These are phyloP conservation scores for Spilogale gracilis DNA, from an alignment of 2,113 vertebrate species.

Conservation along the genomic window DNA sequence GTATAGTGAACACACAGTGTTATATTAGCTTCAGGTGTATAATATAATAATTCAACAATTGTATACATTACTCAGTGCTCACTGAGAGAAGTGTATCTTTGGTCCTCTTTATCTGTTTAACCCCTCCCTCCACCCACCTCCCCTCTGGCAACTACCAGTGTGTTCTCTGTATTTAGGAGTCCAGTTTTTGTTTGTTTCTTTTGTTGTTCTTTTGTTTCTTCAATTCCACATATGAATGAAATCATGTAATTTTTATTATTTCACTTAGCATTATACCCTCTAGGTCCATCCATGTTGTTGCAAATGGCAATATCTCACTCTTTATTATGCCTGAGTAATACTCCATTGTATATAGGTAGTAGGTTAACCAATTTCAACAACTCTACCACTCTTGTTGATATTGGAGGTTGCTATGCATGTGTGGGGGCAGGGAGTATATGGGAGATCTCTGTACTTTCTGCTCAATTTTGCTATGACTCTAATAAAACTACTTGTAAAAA, in stretches of 20 bases:
- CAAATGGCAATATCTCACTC: background rate
- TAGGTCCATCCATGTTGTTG: background rate
- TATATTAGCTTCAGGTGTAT: background rate
- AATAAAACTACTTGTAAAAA: background rate
- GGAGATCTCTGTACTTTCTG: background rate
- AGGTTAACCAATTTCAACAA: background rate
- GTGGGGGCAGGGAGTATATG: background rate
- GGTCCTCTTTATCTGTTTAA: background rate
- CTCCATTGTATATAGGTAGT: background rate
- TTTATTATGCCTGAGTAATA: background rate
- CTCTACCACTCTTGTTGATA: background rate
- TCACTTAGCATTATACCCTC: background rate
- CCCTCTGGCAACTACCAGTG: background rate
- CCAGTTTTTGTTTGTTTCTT: background rate
- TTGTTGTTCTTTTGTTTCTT: background rate
- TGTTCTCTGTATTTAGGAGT: background rate
- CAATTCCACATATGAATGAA: background rate
- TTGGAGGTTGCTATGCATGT: background rate
- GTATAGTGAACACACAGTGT: background rate
- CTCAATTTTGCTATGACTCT: background rate
- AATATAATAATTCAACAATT: background rate
- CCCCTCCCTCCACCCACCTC: background rate
- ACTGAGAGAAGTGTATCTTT: background rate
- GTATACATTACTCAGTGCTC: background rate
- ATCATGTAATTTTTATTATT: background rate